A percentile compares a stretch with the other conserved stretches of the same genome.
phyloP scores from a whole-genome alignment of 2,113 vertebrate species.

The Serinus canaria region DNA sequence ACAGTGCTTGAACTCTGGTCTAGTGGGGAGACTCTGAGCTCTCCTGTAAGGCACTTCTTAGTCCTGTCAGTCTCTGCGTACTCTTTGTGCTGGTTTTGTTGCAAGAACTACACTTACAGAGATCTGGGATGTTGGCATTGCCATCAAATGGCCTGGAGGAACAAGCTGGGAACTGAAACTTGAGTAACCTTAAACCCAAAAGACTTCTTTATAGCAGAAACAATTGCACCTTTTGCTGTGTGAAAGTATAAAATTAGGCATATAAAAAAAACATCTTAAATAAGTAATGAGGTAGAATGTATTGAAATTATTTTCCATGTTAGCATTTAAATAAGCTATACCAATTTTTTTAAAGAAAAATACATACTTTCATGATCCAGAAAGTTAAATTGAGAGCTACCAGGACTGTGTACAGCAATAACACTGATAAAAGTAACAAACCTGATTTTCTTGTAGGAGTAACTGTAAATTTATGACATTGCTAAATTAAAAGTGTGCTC shows the following conservation, averaged over 20 bases:
- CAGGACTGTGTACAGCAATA: background rate
- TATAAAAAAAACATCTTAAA: background rate
- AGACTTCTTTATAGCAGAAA: background rate
- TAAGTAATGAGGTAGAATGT: background rate
- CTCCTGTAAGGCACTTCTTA: background rate
- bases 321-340: background rate
- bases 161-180: background rate
- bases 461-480: background rate
- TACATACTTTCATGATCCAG: background rate
- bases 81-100: background rate
- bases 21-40: background rate
- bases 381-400: background rate
- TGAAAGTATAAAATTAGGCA: background rate
- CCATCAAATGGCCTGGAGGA: background rate
- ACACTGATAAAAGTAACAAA: background rate
- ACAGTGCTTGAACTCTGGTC: background rate
- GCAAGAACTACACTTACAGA: background rate
- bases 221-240: background rate
- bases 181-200: background rate
- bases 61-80: background rate
- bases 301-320: background rate
- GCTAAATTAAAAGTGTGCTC: background rate
- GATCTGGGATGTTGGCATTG: background rate
- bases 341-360: background rate
- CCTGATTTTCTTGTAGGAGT: background rate